Base-by-base conservation (phyloP, 2,113 vertebrate species). In the Cercopithecus mona region DNA sequence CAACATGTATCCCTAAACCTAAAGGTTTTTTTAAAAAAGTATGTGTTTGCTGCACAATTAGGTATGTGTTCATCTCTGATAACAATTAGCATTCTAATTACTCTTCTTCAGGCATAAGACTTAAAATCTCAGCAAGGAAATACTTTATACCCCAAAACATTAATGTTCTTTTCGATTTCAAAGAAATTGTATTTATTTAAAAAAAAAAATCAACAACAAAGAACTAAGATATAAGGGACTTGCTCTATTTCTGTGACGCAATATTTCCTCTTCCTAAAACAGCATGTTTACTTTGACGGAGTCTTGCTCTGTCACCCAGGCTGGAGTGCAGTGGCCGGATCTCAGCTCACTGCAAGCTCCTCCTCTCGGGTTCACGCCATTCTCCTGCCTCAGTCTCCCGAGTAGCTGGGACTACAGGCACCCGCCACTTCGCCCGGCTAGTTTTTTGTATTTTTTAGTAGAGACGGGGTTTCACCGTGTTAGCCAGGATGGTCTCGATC, bases 11-110 rank as follows among this genome's bases (percentile, higher is more conserved):
- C 27, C 61, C 61, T 64, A 30, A 64, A 64, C 27, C 61, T 14
- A 64, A 64, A 30, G 30, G 12, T 14, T 55, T 55, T 64, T 64
- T 64, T 6, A 6, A 14, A 32, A 64, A 64, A 85, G 43, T 70
- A 83, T 48, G 38, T 83, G 13, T 95, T 85, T 89, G 66, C 23
- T 85, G 43, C 57, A 90, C 75, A 93, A 83, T 81, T 85, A 96
- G 75, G 11, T 45, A 92, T 80, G 16, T 84, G 25, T 75, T 94
- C 50, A 83, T 93, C 35, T 82, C 30, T 86, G 20, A 59, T 88
- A 98, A 87, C 4, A 94, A 96, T 72, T 55, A 85, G 16, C 38
- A 86, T 86, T 90, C 23, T 57, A 83, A 97, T 43, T 95, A 94
- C 6, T 94, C 30, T 75, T 82, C 48, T n/a, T 57, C 84, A 89